Conservation (phyloP, 2,797 vertebrate genomes). For the Cynopterus sphinx region DNA sequence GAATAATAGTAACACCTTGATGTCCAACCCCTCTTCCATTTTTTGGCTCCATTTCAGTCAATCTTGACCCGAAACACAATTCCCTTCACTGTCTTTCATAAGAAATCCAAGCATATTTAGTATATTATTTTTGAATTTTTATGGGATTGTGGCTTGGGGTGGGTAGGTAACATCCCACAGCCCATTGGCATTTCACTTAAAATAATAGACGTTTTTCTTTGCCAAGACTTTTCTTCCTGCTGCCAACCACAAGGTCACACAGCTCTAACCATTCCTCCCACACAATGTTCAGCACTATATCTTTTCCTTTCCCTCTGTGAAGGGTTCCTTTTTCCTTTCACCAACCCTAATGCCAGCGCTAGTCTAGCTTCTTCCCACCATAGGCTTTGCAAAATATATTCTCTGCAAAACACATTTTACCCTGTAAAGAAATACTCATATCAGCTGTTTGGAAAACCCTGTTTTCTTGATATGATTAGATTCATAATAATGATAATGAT, state of each 20-base stretch:
- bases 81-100: not conserved
- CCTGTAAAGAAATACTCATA: not conserved
- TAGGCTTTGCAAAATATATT: not conserved
- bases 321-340: not conserved
- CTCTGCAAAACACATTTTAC: not conserved
- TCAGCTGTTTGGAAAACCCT: not conserved
- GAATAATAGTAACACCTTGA: not conserved
- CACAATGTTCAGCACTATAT: not conserved
- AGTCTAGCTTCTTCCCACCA: not conserved
- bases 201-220: not conserved
- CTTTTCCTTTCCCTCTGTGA: not conserved
- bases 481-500: not conserved
- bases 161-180: conserved; percentile 27
- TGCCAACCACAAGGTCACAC: conserved; percentile 25
- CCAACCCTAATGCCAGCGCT: not conserved
- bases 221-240: conserved; percentile 24
- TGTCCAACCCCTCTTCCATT: not conserved
- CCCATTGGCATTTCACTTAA: conserved; percentile 27
- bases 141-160: conserved; percentile 26
- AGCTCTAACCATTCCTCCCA: not conserved
- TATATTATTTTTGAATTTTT: conserved; percentile 45
- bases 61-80: conserved; percentile 18
- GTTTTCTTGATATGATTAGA: not conserved
- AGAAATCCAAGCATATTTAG: not conserved
- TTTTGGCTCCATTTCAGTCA: not conserved